Evolutionary conservation across 2,888 invertebrate species (phyloP).

Genomic region (Synergus gifuensis): DNA sequence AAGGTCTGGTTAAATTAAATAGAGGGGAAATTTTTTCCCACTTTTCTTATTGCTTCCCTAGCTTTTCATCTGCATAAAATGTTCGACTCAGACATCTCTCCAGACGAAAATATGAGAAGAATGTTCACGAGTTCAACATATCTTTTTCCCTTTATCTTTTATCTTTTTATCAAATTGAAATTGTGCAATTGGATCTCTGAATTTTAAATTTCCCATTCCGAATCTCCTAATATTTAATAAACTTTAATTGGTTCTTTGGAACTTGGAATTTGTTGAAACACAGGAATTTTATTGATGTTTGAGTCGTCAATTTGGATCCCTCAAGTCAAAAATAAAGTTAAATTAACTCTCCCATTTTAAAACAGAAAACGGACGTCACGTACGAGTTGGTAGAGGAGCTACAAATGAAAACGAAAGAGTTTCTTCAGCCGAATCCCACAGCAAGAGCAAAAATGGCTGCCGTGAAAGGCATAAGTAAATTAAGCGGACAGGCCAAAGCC

Average conservation of each 20-base stretch:
- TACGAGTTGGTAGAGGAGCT: constrained; percentile 98
- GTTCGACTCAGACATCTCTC: not conserved
- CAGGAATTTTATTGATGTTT: too few relatives aligned
- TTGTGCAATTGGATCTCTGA: too few relatives aligned
- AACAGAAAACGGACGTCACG: constrained; percentile 98
- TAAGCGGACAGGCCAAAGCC: constrained; percentile 97
- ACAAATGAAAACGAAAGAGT: constrained; percentile 98
- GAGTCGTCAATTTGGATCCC: not conserved
- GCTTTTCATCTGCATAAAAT: not conserved
- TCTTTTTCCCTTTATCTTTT: not conserved
- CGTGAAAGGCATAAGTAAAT: constrained; percentile 96
- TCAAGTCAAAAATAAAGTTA: not conserved
- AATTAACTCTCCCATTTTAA: constrained; percentile 41
- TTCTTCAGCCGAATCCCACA: constrained; percentile 98
- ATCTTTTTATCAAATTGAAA: not conserved
- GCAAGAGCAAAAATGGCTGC: constrained; percentile 97
- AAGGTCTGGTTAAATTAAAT: constrained; percentile 30
- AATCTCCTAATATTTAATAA: constrained; percentile 32
- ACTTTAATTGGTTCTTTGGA: too few relatives aligned
- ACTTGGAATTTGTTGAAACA: too few relatives aligned
- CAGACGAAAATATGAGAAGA: not conserved
- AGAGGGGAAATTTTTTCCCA: constrained; percentile 32
- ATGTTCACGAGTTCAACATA: not conserved
- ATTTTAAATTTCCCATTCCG: too few relatives aligned
- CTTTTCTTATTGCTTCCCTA: not conserved